A percentile compares a stretch with the other conserved stretches of the same genome.
Conservation (phyloP, 2,113 vertebrate species). For the Papio anubis region DNA sequence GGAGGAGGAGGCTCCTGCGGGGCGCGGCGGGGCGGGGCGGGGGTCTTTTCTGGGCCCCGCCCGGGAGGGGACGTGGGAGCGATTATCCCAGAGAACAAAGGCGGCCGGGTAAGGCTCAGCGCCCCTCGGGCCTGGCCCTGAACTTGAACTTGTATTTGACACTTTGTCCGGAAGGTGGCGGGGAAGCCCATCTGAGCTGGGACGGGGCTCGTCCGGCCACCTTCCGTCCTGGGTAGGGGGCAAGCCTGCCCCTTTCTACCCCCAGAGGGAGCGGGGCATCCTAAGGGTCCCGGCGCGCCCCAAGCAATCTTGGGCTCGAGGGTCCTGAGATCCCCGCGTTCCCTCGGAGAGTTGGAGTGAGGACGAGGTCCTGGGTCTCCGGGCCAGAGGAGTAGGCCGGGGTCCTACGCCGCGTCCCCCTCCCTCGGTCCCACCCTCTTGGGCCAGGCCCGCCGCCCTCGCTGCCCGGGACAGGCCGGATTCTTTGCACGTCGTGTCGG, state of each 20-base stretch:
- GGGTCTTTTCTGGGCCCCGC: conserved; percentile 76
- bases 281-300: neutral
- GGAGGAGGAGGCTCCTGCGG: conserved; percentile 53
- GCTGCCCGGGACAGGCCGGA: conserved; percentile 77
- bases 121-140: conserved; percentile 80
- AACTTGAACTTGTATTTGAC: conserved; percentile 88
- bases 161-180: conserved; percentile 81
- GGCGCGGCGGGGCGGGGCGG: conserved; percentile 66
- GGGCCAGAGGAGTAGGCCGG: conserved; percentile 20
- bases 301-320: neutral
- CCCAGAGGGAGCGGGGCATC: neutral
- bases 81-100: conserved; percentile 87
- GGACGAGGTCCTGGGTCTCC: neutral
- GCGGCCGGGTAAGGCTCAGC: conserved; percentile 78
- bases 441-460: neutral
- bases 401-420: conserved; percentile 71
- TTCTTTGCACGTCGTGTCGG: conserved; percentile 88
- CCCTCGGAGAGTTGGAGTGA: neutral
- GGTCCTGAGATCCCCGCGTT: neutral
- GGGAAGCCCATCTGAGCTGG: conserved; percentile 25
- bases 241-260: neutral
- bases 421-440: conserved; percentile 24
- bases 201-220: neutral
- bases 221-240: neutral
- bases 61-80: conserved; percentile 79